Evolutionary conservation across 2,888 invertebrate species (phyloP).

Genomic region (Cephus nigrinus): DNA sequence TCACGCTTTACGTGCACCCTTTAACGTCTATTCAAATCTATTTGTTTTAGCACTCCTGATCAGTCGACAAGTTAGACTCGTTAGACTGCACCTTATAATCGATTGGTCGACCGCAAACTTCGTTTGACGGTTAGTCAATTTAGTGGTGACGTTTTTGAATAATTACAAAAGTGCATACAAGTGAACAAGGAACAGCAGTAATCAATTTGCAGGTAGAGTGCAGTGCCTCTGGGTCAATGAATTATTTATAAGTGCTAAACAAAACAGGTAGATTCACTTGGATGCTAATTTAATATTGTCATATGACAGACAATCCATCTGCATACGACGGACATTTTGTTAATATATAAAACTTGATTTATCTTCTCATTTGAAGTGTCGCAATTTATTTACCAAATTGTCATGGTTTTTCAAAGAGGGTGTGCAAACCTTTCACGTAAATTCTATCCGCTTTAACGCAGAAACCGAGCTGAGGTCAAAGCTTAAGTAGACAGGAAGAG

Average conservation of each 20-base stretch:
- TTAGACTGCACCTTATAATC: background rate
- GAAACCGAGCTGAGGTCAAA: background rate
- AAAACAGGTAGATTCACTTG: too few species aligned
- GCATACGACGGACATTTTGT: background rate
- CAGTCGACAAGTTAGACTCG: background rate
- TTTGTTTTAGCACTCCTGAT: background rate
- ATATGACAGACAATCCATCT: too few species aligned
- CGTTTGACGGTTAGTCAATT: background rate
- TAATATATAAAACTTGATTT: background rate
- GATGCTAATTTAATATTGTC: too few species aligned
- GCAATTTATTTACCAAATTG: background rate
- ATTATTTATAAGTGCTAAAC: background rate
- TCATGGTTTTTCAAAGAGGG: background rate
- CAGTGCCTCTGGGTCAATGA: background rate
- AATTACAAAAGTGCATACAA: background rate
- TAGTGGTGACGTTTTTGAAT: background rate
- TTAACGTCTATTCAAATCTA: background rate
- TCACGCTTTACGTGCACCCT: background rate
- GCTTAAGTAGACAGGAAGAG: background rate
- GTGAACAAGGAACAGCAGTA: background rate
- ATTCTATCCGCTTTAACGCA: background rate
- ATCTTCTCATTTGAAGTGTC: background rate
- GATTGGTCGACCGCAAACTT: background rate
- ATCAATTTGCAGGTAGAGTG: background rate
- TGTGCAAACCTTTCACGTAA: background rate